Percentiles rank a stretch among this genome's conserved stretches.
Evolutionary conservation across 2,797 vertebrate genomes (phyloP).

Genomic region (Nannoperca australis): DNA sequence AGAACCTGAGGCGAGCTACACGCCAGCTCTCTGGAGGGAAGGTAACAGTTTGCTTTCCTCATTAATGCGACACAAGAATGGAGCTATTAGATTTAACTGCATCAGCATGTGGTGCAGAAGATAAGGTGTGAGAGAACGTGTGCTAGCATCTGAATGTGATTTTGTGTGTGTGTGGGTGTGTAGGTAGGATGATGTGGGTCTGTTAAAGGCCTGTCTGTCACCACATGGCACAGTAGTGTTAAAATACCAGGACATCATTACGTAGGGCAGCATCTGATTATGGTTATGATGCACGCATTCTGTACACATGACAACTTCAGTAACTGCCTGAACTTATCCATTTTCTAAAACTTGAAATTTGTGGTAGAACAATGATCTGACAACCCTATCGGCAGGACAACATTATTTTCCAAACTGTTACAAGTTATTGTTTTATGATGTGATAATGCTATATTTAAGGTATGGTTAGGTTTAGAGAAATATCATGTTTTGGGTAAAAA

Average conservation of each 20-base stretch:
- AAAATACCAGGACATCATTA: constrained; percentile 24
- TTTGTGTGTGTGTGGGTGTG: constrained; percentile 8
- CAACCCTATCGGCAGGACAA: background rate
- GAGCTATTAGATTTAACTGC: constrained; percentile 41
- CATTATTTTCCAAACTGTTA: too few relatives aligned
- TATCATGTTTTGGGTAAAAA: background rate
- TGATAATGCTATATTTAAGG: too few relatives aligned
- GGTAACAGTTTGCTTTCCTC: constrained; percentile 50
- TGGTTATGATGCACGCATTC: constrained; percentile 15
- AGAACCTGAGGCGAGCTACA: constrained; percentile 21
- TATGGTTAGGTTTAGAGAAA: background rate
- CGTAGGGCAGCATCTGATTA: constrained; percentile 25
- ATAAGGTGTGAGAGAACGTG: constrained; percentile 5
- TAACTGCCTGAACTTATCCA: background rate
- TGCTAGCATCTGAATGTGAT: constrained; percentile 33
- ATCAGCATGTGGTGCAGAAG: constrained; percentile 29
- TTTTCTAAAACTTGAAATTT: background rate
- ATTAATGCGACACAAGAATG: constrained; percentile 42
- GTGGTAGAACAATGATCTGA: background rate
- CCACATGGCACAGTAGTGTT: constrained; percentile 8
- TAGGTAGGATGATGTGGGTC: background rate
- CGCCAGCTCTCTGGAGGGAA: constrained; percentile 22
- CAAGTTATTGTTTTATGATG: too few relatives aligned
- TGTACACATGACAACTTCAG: constrained; percentile 3
- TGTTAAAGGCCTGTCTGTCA: constrained; percentile 17